Base-by-base conservation (phyloP, 35 echinoderm and acorn worm genomes). In the Anneissia japonica region DNA sequence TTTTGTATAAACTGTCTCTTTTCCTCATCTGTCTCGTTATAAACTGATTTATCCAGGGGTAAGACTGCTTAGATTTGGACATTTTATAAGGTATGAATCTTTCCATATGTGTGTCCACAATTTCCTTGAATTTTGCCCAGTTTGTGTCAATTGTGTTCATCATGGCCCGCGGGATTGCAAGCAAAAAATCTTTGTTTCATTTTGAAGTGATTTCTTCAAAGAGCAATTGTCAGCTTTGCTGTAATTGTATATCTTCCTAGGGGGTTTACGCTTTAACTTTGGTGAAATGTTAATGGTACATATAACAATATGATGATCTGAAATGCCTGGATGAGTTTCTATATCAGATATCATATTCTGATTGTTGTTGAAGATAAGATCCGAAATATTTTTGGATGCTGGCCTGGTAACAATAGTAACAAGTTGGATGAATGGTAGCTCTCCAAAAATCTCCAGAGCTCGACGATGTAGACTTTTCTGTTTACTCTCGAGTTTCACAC, bases 1-100 rank as follows among this genome's bases (percentile, higher is more conserved):
- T 76, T 29, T 32, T 76, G 74, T 76, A 76, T 6, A 76, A 11
- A 11, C 74, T 76, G 74, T 76, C 74, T 7, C 74, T 26, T 76
- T 76, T 76, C 34, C 74, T 76, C 74, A 76, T 76, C 34, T 76
- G 74, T 11, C n/a, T 26, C n/a, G 74, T 76, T 11, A 76, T 76
- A 76, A 76, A 76, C 28, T 76, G 74, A 28, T 76, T 76, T 76
- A 76, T 79, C 77, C 77, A 79, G 3, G 77, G 77, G n/a, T 79
- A 79, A 4, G 77, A 79, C n/a, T 79, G 77, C 31, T 79, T 79
- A 30, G 11, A 5, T 79, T 79, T 79, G 5, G 77, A 79, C 77
- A 79, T 79, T 79, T 35, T 79, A 30, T 79, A 37, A 33, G 77
- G 77, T 32, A 79, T 5, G 4, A 79, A 79, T 79, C 32, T 35